Evolutionary conservation across 2,797 vertebrate genomes (phyloP).

Genomic region (Emys orbicularis): DNA sequence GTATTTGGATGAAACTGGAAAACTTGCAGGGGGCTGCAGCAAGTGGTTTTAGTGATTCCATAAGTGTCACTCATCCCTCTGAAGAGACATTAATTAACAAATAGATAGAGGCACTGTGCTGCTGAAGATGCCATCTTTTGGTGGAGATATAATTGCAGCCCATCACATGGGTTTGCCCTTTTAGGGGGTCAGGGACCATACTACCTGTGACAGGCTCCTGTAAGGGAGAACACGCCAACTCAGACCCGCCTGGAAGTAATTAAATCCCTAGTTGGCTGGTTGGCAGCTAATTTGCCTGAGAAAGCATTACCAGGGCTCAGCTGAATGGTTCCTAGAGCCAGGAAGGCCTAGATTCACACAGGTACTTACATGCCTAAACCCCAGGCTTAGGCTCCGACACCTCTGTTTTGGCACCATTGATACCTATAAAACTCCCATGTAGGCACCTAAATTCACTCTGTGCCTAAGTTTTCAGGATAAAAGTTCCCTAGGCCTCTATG

Average conservation of each 20-base stretch:
- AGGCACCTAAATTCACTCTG: neutral
- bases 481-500: too few species aligned
- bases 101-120: neutral
- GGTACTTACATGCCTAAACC: neutral
- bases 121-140: neutral
- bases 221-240: too few species aligned
- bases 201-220: too few species aligned
- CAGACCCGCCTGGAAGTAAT: too few species aligned
- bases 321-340: too few species aligned
- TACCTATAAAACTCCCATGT: neutral
- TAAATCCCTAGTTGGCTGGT: too few species aligned
- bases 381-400: neutral
- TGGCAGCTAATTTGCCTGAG: too few species aligned
- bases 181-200: too few species aligned
- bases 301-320: too few species aligned
- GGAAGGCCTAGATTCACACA: too few species aligned
- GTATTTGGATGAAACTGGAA: neutral
- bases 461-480: too few species aligned
- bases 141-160: neutral
- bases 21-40: neutral
- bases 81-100: neutral
- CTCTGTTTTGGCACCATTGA: neutral
- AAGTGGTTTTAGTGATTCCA: neutral
- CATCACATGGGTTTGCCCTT: neutral
- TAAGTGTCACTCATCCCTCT: neutral